Evolutionary conservation across 2,888 invertebrate genomes (phyloP).

Genomic region (Gryllus longicercus): DNA sequence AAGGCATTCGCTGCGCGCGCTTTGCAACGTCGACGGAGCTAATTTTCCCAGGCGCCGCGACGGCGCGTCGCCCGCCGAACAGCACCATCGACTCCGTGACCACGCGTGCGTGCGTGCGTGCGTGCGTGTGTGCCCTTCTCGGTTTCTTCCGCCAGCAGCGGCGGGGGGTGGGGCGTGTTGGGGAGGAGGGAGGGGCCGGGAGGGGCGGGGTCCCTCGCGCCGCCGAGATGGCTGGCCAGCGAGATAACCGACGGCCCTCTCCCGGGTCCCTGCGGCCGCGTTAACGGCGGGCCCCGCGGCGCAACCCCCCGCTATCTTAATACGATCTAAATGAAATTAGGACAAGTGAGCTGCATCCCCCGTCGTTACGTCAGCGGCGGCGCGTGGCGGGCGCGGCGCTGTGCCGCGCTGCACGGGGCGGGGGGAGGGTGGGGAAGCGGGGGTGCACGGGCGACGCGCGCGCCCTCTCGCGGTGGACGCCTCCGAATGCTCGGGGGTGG

Average conservation of each 20-base stretch:
- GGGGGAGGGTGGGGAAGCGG: neutral
- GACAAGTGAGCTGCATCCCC: conserved; percentile 17
- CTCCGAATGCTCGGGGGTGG: neutral
- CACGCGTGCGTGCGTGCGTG: too few species aligned
- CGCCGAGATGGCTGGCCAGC: neutral
- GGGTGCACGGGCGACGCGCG: neutral
- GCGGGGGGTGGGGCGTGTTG: too few species aligned
- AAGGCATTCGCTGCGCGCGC: too few species aligned
- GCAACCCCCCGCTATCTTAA: conserved; percentile 8
- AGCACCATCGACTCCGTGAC: too few species aligned
- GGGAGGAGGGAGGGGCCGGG: too few species aligned
- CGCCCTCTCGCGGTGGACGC: too few species aligned
- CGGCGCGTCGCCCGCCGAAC: too few species aligned
- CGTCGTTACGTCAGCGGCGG: neutral
- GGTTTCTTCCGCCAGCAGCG: neutral
- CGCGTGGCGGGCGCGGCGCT: neutral
- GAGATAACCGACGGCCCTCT: conserved; percentile 3
- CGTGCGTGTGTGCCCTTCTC: neutral
- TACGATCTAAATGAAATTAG: conserved; percentile 17
- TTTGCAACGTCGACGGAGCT: too few species aligned
- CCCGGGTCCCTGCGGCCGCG: conserved; percentile 2
- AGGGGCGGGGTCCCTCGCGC: too few species aligned
- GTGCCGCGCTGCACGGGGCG: neutral
- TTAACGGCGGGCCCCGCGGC: conserved; percentile 17
- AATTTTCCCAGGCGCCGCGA: too few species aligned